These are phyloP conservation scores for Zoroaster sp. DNA, from an alignment of 53 echinoderm and acorn worm species.

Conservation along the genomic window DNA sequence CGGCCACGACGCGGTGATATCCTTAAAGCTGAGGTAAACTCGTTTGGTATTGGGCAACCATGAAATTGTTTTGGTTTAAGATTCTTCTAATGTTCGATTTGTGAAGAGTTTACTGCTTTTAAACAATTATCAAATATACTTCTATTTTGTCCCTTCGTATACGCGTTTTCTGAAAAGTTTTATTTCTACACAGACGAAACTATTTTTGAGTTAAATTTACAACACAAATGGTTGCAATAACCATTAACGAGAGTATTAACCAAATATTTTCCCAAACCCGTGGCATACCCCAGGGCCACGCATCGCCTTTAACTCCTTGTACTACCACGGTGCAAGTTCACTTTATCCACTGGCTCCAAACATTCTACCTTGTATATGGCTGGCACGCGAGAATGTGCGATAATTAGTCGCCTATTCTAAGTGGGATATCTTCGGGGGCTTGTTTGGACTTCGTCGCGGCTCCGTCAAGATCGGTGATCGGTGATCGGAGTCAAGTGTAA, in stretches of 20 bases:
- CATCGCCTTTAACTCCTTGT: background rate
- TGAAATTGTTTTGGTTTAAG: background rate
- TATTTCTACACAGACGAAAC: background rate
- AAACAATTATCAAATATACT: too few relatives aligned
- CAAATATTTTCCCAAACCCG: background rate
- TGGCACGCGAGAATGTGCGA: background rate
- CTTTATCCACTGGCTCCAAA: background rate
- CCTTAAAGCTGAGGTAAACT: background rate
- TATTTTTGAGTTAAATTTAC: too few relatives aligned
- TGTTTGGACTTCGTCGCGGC: conserved; percentile 3
- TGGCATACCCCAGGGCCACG: background rate
- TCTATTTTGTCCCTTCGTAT: background rate
- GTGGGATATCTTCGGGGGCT: background rate
- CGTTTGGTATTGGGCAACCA: background rate
- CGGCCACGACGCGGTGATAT: background rate
- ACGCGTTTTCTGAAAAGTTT: background rate
- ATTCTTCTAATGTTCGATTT: background rate
- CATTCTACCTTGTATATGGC: background rate
- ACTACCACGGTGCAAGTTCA: background rate
- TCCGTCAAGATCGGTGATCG: too few relatives aligned
- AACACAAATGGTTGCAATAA: background rate
- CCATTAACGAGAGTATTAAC: background rate
- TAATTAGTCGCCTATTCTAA: background rate
- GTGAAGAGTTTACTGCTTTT: background rate
- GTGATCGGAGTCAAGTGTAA: background rate